phyloP scores from a whole-genome alignment of 2,888 invertebrate genomes.

The Ischnus inquisitorius region DNA sequence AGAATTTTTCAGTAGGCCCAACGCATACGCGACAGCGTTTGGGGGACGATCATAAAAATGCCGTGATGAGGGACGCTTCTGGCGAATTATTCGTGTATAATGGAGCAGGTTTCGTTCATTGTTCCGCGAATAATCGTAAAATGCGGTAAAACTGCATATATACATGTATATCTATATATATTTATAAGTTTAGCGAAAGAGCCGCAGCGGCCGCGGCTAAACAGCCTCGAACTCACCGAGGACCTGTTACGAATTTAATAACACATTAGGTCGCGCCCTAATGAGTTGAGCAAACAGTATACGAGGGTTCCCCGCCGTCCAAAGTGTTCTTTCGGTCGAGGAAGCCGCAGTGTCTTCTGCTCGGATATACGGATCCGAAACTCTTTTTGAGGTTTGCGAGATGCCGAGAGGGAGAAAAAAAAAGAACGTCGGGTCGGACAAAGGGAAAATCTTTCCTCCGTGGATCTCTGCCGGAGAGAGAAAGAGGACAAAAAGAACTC shows the following conservation, averaged over 20 bases:
- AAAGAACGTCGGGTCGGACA: conserved; percentile 70
- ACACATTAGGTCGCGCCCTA: conserved; percentile 76
- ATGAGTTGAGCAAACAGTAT: conserved; percentile 75
- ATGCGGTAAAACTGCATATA: conserved; percentile 42
- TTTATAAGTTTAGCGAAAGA: not conserved
- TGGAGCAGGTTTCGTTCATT: not conserved
- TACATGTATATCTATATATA: conserved; percentile 17
- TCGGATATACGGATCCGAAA: conserved; percentile 43
- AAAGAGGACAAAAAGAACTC: conserved; percentile 66
- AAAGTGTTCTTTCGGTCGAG: conserved; percentile 16
- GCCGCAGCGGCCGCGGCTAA: conserved; percentile 32
- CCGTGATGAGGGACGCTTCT: conserved; percentile 5
- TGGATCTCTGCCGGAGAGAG: conserved; percentile 59
- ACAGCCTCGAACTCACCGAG: conserved; percentile 52
- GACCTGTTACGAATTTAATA: conserved; percentile 73
- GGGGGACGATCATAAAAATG: conserved; percentile 52
- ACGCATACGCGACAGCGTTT: not conserved
- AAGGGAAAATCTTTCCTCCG: conserved; percentile 72
- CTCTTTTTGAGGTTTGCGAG: conserved; percentile 63
- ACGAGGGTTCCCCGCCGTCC: conserved; percentile 26
- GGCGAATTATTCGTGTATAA: not conserved
- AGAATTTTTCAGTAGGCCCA: conserved; percentile 7
- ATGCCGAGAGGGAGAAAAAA: conserved; percentile 53
- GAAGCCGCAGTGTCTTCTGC: not conserved
- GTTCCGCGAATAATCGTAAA: conserved; percentile 67